A percentile compares a stretch with the other conserved stretches of the same genome.
These are phyloP conservation scores for Platalea minor DNA, from an alignment of 2,797 vertebrate genomes.

Conservation along the genomic window DNA sequence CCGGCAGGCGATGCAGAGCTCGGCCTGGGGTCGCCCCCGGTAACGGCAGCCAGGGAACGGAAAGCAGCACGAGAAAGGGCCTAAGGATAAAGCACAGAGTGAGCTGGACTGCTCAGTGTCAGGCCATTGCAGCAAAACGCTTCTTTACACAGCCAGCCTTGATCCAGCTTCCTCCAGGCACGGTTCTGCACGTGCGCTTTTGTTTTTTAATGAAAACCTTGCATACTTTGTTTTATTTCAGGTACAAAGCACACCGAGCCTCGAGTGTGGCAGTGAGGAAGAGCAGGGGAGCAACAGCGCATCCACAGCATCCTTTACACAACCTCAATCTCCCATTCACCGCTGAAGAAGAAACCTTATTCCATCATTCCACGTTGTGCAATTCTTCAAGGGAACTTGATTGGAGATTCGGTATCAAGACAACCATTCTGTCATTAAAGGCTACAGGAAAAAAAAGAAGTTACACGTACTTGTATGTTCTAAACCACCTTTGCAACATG, in stretches of 20 bases:
- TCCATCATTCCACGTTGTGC: too few species aligned
- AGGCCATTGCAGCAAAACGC: background rate
- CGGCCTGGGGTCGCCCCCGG: background rate
- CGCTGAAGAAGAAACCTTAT: background rate
- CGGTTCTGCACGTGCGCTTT: background rate
- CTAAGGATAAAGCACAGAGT: background rate
- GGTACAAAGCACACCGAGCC: background rate
- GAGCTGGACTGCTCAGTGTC: too few species aligned
- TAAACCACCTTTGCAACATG: background rate
- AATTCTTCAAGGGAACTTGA: background rate
- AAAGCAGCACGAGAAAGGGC: too few species aligned
- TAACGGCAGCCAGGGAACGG: background rate
- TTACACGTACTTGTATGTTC: too few species aligned
- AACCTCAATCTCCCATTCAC: too few species aligned
- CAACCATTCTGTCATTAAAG: background rate
- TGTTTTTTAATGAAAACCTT: background rate
- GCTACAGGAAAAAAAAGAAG: background rate
- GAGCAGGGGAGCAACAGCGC: background rate
- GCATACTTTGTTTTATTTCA: background rate
- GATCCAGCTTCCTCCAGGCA: background rate
- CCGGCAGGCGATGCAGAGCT: background rate
- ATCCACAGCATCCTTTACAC: fast-evolving
- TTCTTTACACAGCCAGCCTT: background rate
- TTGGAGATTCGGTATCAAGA: background rate
- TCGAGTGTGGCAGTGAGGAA: background rate